Evolutionary conservation across 2,113 vertebrate genomes (phyloP).

Genomic region (Myanophis thanlyinensis): DNA sequence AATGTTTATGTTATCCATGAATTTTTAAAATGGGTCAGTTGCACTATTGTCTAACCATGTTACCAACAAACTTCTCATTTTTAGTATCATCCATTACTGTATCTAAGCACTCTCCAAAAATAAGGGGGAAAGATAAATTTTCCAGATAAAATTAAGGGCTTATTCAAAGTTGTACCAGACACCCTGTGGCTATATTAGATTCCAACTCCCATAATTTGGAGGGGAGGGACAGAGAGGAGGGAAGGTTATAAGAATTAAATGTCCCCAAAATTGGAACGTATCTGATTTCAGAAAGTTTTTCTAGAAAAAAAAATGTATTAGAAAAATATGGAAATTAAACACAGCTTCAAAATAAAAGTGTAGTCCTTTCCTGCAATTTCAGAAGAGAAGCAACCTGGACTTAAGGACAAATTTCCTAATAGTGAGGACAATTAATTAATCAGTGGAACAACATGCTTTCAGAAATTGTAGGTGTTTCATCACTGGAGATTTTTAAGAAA

Average conservation of each 20-base stretch:
- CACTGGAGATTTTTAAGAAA: background rate
- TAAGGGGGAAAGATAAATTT: background rate
- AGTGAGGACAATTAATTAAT: background rate
- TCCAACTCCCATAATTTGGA: background rate
- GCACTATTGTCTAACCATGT: slow-evolving; percentile 24
- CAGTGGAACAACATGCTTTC: background rate
- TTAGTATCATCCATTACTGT: background rate
- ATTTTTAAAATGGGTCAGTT: slow-evolving; percentile 50
- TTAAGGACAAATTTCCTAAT: background rate
- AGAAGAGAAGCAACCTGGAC: background rate
- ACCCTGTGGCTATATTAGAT: background rate
- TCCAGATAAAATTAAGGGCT: slow-evolving; percentile 7
- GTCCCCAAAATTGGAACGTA: background rate
- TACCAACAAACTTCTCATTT: slow-evolving; percentile 24
- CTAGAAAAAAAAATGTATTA: background rate
- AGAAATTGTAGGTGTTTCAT: background rate
- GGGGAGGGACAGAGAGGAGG: background rate
- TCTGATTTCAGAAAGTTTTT: background rate
- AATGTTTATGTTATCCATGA: slow-evolving; percentile 36
- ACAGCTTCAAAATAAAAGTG: background rate
- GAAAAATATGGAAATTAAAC: background rate
- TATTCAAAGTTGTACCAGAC: background rate
- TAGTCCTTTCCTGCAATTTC: background rate
- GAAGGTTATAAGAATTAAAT: background rate
- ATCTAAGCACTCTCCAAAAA: background rate